phyloP scores from a whole-genome alignment of 2,113 vertebrate genomes.

The Taurulus bubalis region DNA sequence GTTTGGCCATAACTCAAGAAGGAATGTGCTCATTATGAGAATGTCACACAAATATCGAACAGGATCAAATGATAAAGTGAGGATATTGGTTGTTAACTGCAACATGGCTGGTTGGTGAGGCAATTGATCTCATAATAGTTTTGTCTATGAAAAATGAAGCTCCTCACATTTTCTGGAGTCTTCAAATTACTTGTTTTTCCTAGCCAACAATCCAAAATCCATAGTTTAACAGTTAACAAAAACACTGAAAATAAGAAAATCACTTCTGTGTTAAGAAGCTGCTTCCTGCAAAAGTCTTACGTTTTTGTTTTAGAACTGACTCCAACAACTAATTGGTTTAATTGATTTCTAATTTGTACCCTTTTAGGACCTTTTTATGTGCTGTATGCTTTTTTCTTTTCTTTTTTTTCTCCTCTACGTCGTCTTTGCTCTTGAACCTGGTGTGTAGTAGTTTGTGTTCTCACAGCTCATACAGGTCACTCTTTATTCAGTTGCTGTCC shows the following conservation, averaged over 20 bases:
- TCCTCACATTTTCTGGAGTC: not conserved
- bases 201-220: not conserved
- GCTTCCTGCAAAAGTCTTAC: not conserved
- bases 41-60: no score
- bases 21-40: no score
- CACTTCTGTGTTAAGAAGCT: not conserved
- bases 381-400: not conserved
- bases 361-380: not conserved
- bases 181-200: not conserved
- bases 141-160: not conserved
- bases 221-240: not conserved
- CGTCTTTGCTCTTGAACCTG: not conserved
- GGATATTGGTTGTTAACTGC: no score
- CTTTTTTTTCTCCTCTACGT: not conserved
- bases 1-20: no score
- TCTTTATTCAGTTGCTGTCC: conserved; percentile 50
- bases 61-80: no score
- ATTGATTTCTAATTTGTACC: not conserved
- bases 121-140: not conserved
- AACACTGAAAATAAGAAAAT: not conserved
- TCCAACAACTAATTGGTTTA: not conserved
- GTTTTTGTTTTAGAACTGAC: not conserved
- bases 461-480: conserved; percentile 40
- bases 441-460: conserved; percentile 28
- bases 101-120: no score